These are phyloP conservation scores for Echinops telfairi DNA, from an alignment of 2,113 vertebrate genomes.

Conservation along the genomic window DNA sequence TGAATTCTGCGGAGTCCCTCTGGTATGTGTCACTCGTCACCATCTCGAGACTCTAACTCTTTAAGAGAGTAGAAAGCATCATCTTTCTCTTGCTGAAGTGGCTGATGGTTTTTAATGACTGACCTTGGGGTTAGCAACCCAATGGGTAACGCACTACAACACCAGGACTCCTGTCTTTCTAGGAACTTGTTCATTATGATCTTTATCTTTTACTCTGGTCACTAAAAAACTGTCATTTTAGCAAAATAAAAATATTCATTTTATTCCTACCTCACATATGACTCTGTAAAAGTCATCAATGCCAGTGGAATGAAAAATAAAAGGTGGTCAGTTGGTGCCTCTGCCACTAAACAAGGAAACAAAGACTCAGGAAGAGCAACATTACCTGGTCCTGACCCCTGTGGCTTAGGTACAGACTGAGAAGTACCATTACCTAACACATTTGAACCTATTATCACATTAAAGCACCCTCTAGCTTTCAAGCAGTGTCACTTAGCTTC, in stretches of 20 bases:
- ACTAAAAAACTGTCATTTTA: background rate
- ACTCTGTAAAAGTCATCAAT: background rate
- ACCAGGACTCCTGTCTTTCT: too few species aligned
- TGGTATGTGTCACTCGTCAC: too few species aligned
- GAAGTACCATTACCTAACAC: background rate
- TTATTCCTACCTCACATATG: accelerated
- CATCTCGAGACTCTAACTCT: too few species aligned
- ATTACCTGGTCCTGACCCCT: background rate
- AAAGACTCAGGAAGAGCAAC: background rate
- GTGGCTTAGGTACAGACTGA: background rate
- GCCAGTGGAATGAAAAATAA: background rate
- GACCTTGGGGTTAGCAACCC: too few species aligned
- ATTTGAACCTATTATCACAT: background rate
- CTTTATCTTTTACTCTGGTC: background rate
- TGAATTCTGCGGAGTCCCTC: too few species aligned
- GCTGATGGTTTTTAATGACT: too few species aligned
- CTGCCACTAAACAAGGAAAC: background rate
- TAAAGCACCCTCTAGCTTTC: background rate
- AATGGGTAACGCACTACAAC: too few species aligned
- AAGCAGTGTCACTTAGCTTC: background rate
- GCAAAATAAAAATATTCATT: background rate
- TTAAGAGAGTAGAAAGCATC: too few species aligned
- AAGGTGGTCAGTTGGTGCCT: background rate
- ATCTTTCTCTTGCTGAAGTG: too few species aligned
- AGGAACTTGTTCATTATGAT: background rate